Evolutionary conservation across 2,113 vertebrate species (phyloP).

Genomic region (Microcebus murinus): DNA sequence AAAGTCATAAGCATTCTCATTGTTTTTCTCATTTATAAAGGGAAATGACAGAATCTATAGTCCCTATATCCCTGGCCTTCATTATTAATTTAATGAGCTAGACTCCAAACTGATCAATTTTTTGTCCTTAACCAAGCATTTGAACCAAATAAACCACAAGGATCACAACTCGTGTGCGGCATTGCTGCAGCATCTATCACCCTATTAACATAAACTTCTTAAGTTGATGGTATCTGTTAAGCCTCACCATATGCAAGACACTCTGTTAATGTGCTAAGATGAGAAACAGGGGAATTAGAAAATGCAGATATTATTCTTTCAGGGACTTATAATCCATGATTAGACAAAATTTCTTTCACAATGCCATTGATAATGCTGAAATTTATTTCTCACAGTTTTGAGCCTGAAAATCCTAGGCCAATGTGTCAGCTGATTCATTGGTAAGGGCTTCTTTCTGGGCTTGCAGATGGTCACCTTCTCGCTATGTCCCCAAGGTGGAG

Average conservation of each 20-base stretch:
- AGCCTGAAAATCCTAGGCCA: not conserved
- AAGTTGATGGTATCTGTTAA: not conserved
- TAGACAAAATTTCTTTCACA: not conserved
- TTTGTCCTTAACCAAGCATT: constrained; percentile 57
- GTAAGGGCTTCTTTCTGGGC: not conserved
- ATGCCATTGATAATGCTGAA: not conserved
- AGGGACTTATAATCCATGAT: not conserved
- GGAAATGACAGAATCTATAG: constrained; percentile 49
- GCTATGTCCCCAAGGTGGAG: too few species aligned
- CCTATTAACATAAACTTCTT: not conserved
- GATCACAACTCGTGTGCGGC: not conserved
- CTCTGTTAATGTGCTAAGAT: not conserved
- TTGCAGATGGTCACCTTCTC: too few species aligned
- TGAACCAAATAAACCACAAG: constrained; percentile 14
- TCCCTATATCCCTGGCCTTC: constrained; percentile 35
- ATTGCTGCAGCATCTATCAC: not conserved
- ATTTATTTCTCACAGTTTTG: not conserved
- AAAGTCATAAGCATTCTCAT: constrained; percentile 49
- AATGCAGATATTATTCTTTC: not conserved
- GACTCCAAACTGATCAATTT: constrained; percentile 53
- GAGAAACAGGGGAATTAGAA: not conserved
- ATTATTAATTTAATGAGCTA: constrained; percentile 76
- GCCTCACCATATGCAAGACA: not conserved
- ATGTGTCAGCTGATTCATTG: not conserved
- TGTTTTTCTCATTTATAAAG: constrained; percentile 64